Evolutionary conservation across 2,797 vertebrate genomes (phyloP), one percentile per base, ranked within the genome.

Genomic region (Garrulus glandarius): DNA sequence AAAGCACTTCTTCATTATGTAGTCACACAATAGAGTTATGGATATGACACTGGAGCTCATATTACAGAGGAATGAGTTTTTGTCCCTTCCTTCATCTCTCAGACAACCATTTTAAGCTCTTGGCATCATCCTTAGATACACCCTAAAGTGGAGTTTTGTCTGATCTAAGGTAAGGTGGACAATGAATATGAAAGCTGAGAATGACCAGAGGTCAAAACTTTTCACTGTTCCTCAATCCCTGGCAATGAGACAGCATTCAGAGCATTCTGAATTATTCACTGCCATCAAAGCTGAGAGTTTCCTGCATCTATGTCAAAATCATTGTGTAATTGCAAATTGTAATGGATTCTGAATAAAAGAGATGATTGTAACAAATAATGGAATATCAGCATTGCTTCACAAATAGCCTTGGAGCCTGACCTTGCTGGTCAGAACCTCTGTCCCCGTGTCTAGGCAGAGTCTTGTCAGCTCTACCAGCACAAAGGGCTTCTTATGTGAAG

Each of bases 141-240:
- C 15, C 44, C 71, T 59, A 56, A 91, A 76, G 6, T 37, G 12
- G 39, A 72, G 57, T 55, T 79, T 67, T 34, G 29, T 59, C 39
- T 27, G 37, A 76, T 34, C 15, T 63, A 46, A 65, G 55, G 9
- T 39, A 22, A 39, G 22, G 26, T 19, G 47, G 77, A 56, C n/a
- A 49, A 75, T 10, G 14, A 34, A 67, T 20, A 50, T 4, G 11
- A 87, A 82, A 61, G 29, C 5, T 79, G 39, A 52, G 76, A 82
- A 65, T 1, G 2, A 68, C 41, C 53, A 61, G 15, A 46, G 5
- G 26, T 63, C 29, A 65, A 61, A 59, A 69, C 0, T 0, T 29
- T 75, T 86, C 61, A 13, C 7, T 75, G 15, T 13, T 84, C 49
- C 71, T 30, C 59, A 36, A 43, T n/a, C 72, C 23, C 43, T 76